Base-by-base conservation (phyloP, 2,888 invertebrate genomes). In the Macaria liturata region DNA sequence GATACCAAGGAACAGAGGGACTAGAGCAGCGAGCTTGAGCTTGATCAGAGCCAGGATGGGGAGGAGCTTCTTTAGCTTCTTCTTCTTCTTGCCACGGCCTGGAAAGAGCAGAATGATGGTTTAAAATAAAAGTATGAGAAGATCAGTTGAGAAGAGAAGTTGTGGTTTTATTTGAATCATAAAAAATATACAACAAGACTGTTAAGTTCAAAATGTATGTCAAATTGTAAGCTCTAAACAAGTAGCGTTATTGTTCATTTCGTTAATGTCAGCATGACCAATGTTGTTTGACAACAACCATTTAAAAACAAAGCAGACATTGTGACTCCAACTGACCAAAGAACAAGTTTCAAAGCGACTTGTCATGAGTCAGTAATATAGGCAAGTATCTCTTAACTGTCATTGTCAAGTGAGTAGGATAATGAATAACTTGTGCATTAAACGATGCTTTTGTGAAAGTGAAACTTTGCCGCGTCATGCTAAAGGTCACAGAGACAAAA, bases 21-120 rank as follows among this genome's bases (percentile, higher is more conserved):
- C 93, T 57, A 97, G 92, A 9, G 95, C 95, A 46, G 95, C 95
- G 5, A 91, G 94, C 90, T 97, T 97, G 85, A 97, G 83, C 78
- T 96, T 96, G 83, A 97, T 89, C 61, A 97, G 93, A 73, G 96
- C 92, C 62, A 97, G 91, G 80, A 97, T 92, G 53, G 96, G 95
- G 74, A 95, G 91, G 75, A 96, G 94, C 63, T 95, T 94, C 93
- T 96, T 96, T 84, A 95, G 93, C 88, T 95, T 95, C 94, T 96
- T 96, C 92, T 95, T 95, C 75, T 96, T 95, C 76, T 96, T 95
- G 75, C 95, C 95, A 78, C 96, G 95, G 70, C 95, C 95, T 95
- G 71, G 3, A 75, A 73, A 53, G 7, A 20, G 20, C 20, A 20
- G 20, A 20, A 20, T 20, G 2, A 20, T 20, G 20, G 20, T 20